phyloP scores from a whole-genome alignment of 2,113 vertebrate species.

The Dicentrarchus labrax region DNA sequence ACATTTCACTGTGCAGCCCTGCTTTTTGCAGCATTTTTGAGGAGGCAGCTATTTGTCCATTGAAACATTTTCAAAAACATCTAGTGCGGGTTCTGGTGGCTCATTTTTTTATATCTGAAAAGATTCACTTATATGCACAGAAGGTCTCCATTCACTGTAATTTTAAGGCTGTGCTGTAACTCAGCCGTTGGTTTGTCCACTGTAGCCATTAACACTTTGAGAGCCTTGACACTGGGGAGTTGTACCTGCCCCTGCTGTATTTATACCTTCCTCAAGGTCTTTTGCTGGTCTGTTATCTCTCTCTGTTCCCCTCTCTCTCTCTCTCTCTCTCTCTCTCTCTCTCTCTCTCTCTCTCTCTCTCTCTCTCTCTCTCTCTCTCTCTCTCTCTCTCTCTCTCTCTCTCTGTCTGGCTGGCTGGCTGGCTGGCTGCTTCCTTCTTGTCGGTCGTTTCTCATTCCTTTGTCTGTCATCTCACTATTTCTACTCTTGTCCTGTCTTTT shows the following conservation, averaged over 20 bases:
- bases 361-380: neutral
- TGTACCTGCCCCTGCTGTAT: constrained; percentile 30
- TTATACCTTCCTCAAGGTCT: constrained; percentile 39
- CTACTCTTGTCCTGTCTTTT: neutral
- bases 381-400: neutral
- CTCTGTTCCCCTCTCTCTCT: neutral
- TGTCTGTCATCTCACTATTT: constrained; percentile 32
- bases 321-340: neutral
- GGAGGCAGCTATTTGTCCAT: neutral
- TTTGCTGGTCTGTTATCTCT: constrained; percentile 5
- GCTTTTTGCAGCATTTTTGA: neutral
- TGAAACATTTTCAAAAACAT: neutral
- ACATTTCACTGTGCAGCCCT: neutral
- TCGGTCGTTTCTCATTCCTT: constrained; percentile 38
- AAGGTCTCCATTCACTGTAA: neutral
- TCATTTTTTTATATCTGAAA: neutral
- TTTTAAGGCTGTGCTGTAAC: neutral
- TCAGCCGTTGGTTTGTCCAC: neutral
- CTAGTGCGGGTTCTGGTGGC: neutral
- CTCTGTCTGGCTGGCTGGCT: neutral
- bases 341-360: neutral
- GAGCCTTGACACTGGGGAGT: constrained; percentile 3
- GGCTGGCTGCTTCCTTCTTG: neutral
- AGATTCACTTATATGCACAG: neutral
- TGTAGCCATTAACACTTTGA: constrained; percentile 2